Evolutionary conservation across 2,888 invertebrate genomes (phyloP), one percentile per base, ranked within the genome.

Genomic region (Metalampra italica): DNA sequence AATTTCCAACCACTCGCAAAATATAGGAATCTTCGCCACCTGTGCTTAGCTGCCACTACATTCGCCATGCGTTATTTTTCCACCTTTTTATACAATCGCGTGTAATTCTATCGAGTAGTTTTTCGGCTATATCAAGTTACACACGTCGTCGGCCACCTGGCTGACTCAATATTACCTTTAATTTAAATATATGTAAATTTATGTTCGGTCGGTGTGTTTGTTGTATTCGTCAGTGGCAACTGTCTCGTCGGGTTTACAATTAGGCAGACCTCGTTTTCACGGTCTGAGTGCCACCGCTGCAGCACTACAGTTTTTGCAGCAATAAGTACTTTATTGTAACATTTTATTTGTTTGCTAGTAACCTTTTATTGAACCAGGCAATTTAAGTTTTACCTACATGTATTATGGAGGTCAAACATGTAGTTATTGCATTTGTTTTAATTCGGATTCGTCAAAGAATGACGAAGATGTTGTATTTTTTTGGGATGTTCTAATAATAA

Each of bases 91-190:
- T 47, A 38, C 45, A 39, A 45, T 38, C 45, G 1, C 36, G n/a
- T 36, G 64, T 57, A 64, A 62, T 53, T 55, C 56, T 56, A 70
- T 66, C 62, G 55, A 61, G 67, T 67, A 54, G 74, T 71, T 75
- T 75, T 80, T 77, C 70, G 70, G 62, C 66, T 14, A 29, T 83
- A 81, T 87, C 82, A 68, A 56, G 66, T 87, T 84, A 75, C 85
- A 59, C 32, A 52, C 58, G 47, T 37, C 54, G 66, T 37, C 54
- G 66, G 60, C 80, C 86, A 86, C 79, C 82, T 84, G 85, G 72
- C 57, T 47, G 54, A 46, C 50, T 58, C 55, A 56, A 64, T 50
- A 65, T 64, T 60, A 59, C 56, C 54, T 46, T 43, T 56, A 66
- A 67, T 46, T 43, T 56, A 66, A 67, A 59, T 36, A 56, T 70